A percentile compares a stretch with the other conserved stretches of the same genome.
These are phyloP conservation scores for Drosophila willistoni DNA, from an alignment of 1,140 invertebrate genomes.

Conservation along the genomic window DNA sequence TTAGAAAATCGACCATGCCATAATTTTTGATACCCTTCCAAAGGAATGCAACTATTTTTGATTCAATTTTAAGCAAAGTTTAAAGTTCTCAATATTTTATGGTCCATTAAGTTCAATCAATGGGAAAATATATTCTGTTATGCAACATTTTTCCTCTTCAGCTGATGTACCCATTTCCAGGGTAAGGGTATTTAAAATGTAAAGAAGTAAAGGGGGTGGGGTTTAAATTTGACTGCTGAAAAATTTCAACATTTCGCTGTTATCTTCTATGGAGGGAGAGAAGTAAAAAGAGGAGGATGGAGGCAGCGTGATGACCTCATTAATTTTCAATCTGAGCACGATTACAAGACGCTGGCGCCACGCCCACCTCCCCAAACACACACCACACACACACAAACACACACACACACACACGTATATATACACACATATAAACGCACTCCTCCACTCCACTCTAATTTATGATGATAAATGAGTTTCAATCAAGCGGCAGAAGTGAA, in stretches of 20 bases:
- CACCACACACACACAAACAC: constrained; percentile 3
- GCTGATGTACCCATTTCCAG: constrained; percentile 3
- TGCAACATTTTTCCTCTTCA: background rate
- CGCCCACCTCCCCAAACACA: constrained; percentile 29
- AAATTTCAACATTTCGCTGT: constrained; percentile 38
- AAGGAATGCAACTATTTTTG: background rate
- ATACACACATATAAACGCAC: constrained; percentile 24
- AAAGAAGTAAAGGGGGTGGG: background rate
- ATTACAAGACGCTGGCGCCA: constrained; percentile 59
- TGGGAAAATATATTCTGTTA: background rate
- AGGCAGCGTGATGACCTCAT: constrained; percentile 76
- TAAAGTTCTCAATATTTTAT: too few species aligned
- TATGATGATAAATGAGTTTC: constrained; percentile 83
- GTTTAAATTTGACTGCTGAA: constrained; percentile 12
- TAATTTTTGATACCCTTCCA: background rate
- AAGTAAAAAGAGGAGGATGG: constrained; percentile 15
- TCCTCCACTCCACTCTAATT: constrained; percentile 51
- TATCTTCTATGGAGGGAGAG: constrained; percentile 12
- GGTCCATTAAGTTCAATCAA: too few species aligned
- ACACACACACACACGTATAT: background rate
- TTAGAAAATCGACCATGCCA: background rate
- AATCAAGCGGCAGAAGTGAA: constrained; percentile 81
- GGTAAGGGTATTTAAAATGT: background rate
- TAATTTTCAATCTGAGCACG: constrained; percentile 82
- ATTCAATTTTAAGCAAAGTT: too few species aligned